Percentiles rank a stretch among this genome's conserved stretches.
phyloP scores from a whole-genome alignment of 1,140 invertebrate genomes.

The Diploscapter pachys region DNA sequence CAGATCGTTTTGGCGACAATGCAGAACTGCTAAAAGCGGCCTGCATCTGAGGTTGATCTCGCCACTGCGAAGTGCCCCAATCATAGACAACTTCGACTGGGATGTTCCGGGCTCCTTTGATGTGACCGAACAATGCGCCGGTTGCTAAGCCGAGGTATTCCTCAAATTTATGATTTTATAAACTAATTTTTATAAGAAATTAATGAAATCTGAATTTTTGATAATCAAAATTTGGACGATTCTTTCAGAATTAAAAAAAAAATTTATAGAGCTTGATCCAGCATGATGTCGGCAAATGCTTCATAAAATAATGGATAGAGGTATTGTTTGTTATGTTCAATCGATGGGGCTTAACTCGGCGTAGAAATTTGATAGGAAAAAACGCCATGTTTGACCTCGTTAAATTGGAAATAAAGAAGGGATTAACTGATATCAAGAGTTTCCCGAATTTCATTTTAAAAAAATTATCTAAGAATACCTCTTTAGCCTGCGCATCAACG shows the following conservation, averaged over 20 bases:
- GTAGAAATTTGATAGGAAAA: no score
- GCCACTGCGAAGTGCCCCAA: constrained; percentile 40
- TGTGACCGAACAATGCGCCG: constrained; percentile 51
- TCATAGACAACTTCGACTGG: constrained; percentile 50
- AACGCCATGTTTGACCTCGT: no score
- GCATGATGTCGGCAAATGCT: no score
- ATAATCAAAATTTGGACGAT: not conserved
- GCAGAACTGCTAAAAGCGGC: constrained; percentile 40
- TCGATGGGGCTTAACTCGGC: no score
- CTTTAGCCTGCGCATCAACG: constrained; percentile 52
- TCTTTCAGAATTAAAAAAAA: no score
- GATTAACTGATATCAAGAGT: constrained; percentile 2
- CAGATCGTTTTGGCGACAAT: constrained; percentile 34
- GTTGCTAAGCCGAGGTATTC: constrained; percentile 45
- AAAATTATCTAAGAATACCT: constrained; percentile 31
- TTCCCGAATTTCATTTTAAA: not conserved
- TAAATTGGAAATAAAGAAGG: constrained; percentile 1
- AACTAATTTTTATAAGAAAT: not conserved
- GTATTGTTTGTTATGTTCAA: no score
- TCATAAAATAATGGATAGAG: no score
- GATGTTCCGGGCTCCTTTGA: constrained; percentile 48
- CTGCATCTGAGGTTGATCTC: constrained; percentile 1
- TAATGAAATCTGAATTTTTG: not conserved
- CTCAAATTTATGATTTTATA: constrained; percentile 28
- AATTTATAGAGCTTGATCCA: no score